Conservation (phyloP, 53 echinoderm and acorn worm species). For the Temnopleurus reevesii region DNA sequence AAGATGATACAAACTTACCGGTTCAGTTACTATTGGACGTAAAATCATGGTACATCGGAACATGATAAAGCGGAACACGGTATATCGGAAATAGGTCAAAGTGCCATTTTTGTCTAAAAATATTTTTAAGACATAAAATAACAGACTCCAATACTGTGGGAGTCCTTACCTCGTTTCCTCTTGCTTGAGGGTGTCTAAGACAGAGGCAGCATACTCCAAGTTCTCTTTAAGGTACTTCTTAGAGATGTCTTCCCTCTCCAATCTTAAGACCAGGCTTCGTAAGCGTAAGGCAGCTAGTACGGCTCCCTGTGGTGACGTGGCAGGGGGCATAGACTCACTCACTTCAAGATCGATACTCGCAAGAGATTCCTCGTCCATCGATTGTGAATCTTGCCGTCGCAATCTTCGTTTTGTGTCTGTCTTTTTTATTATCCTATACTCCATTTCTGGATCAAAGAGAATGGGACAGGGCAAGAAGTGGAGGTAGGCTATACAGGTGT, state of each 20-base stretch:
- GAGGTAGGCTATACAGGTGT: too few relatives aligned
- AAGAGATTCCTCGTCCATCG: slow-evolving; percentile 82
- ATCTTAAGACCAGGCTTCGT: slow-evolving; percentile 77
- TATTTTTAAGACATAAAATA: too few relatives aligned
- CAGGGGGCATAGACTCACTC: slow-evolving; percentile 76
- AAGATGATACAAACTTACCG: too few relatives aligned
- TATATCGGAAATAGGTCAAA: too few relatives aligned
- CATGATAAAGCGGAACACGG: too few relatives aligned
- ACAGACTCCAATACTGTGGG: too few relatives aligned
- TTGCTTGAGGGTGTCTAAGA: slow-evolving; percentile 75
- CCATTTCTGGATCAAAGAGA: slow-evolving; percentile 42
- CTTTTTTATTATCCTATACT: slow-evolving; percentile 56
- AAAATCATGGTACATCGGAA: too few relatives aligned
- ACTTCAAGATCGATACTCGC: slow-evolving; percentile 78
- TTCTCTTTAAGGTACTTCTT: slow-evolving; percentile 80
- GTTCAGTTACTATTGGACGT: too few relatives aligned
- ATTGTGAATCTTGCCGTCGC: slow-evolving; percentile 73
- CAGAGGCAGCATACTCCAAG: slow-evolving; percentile 87
- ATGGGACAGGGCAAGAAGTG: too few relatives aligned
- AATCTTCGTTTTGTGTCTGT: slow-evolving; percentile 68
- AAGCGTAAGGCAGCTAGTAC: slow-evolving; percentile 83
- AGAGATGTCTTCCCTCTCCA: slow-evolving; percentile 88
- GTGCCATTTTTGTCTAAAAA: too few relatives aligned
- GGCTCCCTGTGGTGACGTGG: slow-evolving; percentile 83
- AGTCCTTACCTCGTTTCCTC: slow-evolving; percentile 66